Evolutionary conservation across 92 coral and sea anemone species (phyloP).

Genomic region (Plumapathes pennacea): DNA sequence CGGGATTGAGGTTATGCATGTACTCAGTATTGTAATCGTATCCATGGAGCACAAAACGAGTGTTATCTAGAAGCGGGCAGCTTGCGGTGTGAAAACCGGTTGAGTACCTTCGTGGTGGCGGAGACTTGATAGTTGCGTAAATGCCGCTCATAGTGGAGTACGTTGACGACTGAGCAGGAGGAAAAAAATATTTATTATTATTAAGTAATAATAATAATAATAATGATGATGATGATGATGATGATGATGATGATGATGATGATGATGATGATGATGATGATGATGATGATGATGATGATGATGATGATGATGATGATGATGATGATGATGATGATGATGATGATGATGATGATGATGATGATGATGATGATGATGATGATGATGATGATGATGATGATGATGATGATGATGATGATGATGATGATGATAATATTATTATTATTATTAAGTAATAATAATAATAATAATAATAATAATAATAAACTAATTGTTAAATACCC

Average conservation of each 20-base stretch:
- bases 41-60: no score
- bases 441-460: no score
- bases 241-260: constrained; percentile 1
- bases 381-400: constrained; percentile 1
- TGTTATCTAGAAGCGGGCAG: no score
- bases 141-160: constrained; percentile 69
- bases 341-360: background rate
- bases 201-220: background rate
- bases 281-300: constrained; percentile 1
- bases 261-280: constrained; percentile 1
- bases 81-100: no score
- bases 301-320: constrained; percentile 1
- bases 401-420: constrained; percentile 1
- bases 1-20: no score
- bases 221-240: constrained; percentile 1
- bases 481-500: no score
- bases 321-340: constrained; percentile 1
- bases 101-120: constrained; percentile 80
- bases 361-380: constrained; percentile 1
- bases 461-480: no score
- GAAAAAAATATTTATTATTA: background rate
- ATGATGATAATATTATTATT: background rate
- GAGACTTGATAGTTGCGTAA: constrained; percentile 77
- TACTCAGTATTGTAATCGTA: no score
- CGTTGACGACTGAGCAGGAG: constrained; percentile 47